Evolutionary conservation across 2,797 vertebrate genomes (phyloP), one percentile per base, ranked within the genome.

Genomic region (Enteromius fasciolatus): DNA sequence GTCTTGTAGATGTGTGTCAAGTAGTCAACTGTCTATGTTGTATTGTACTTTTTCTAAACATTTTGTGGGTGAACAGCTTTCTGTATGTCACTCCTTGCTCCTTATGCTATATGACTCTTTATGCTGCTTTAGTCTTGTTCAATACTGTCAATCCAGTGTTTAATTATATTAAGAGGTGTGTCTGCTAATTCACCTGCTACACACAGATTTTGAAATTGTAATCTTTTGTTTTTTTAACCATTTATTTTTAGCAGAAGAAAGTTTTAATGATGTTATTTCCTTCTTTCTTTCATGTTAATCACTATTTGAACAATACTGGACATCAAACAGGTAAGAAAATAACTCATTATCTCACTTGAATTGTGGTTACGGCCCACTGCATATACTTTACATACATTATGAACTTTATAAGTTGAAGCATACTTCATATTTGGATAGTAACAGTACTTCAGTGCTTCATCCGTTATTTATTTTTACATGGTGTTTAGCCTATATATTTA

Each of bases 241-340:
- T 63, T 61, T 5, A 63, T 18, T 63, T 82, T 6, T 67, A 44
- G 18, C 4, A n/a, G 17, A 83, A 69, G 25, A 48, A 14, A 46
- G 2, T 69, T 1, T 79, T 66, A 83, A 41, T 82, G 39, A n/a
- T 82, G 36, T 28, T 74, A 2, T 67, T 59, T 46, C 86, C n/a
- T 85, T 50, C 52, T 83, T 69, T 23, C 7, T 36, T 54, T 36
- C 77, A 63, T 81, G 28, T 72, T 80, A n/a, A 70, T 83, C 17
- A 25, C 69, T 46, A 8, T 59, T 77, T 85, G 72, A 50, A 83
- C 84, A 77, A 77, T 18, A 50, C 44, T 85, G 54, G 36, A 83
- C 70, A 23, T 48, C 52, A 77, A 85, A 63, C 80, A 89, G 87
- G 87, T 89, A 81, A 86, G 83, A 78, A 14, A 72, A 52, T 63